phyloP scores from a whole-genome alignment of 1,140 invertebrate species.

The Zaprionus inermis region DNA sequence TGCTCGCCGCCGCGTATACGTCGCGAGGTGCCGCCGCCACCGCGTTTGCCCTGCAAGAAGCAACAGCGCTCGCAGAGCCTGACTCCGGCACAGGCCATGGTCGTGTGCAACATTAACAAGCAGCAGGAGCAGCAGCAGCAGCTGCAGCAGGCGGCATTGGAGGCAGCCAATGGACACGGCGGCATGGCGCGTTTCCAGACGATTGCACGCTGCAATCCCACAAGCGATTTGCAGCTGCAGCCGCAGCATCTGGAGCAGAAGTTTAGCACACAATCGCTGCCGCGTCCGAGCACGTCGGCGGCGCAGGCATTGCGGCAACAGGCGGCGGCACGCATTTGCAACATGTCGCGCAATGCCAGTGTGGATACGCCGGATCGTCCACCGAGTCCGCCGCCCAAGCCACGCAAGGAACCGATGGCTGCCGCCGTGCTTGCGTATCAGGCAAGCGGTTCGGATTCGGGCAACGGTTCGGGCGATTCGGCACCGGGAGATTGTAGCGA shows the following conservation, averaged over 20 bases:
- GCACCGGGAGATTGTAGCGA: constrained; percentile 87
- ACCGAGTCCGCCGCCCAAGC: constrained; percentile 89
- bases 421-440: constrained; percentile 88
- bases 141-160: constrained; percentile 47
- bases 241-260: constrained; percentile 79
- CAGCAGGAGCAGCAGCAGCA: constrained; percentile 62
- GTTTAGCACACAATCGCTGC: constrained; percentile 86
- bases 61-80: constrained; percentile 89
- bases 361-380: constrained; percentile 65
- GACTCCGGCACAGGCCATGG: constrained; percentile 86
- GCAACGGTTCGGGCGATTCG: constrained; percentile 93
- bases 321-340: constrained; percentile 71
- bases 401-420: constrained; percentile 85
- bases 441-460: constrained; percentile 93
- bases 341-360: constrained; percentile 85
- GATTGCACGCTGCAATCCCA: constrained; percentile 73
- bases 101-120: constrained; percentile 73
- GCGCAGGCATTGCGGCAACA: constrained; percentile 62
- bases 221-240: constrained; percentile 58
- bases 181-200: constrained; percentile 71
- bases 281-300: constrained; percentile 79
- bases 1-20: constrained; percentile 85
- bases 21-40: constrained; percentile 85
- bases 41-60: constrained; percentile 87
- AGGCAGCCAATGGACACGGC: constrained; percentile 59